A percentile compares a stretch with the other conserved stretches of the same genome.
These are phyloP conservation scores for Procambarus virginalis DNA, from an alignment of 1,140 invertebrate genomes.

Conservation along the genomic window DNA sequence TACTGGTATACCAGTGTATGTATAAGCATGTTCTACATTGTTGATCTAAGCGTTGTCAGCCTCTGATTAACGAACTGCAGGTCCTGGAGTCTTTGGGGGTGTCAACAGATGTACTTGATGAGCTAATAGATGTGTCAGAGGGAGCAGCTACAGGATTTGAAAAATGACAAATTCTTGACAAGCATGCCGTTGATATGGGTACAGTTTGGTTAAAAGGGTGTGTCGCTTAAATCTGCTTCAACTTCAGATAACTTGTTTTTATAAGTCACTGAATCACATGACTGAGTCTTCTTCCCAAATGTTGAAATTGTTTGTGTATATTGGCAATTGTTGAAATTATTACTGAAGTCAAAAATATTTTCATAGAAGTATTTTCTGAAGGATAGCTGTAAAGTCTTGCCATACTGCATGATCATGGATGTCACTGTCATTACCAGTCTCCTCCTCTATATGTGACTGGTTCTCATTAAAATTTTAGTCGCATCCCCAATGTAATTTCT, in stretches of 20 bases:
- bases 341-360: conserved; percentile 41
- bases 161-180: background rate
- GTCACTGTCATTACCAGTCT: background rate
- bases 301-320: background rate
- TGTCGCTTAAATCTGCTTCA: conserved; percentile 27
- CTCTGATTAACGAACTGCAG: conserved; percentile 39
- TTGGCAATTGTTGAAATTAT: conserved; percentile 19
- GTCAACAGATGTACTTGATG: conserved; percentile 8
- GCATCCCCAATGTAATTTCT: conserved; percentile 13
- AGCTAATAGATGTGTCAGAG: background rate
- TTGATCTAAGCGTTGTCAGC: conserved; percentile 6
- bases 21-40: background rate
- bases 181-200: background rate
- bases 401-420: conserved; percentile 13
- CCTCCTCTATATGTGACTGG: background rate
- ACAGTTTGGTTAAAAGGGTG: background rate
- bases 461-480: conserved; percentile 1
- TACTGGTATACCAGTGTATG: background rate
- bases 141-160: background rate
- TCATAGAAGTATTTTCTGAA: conserved; percentile 32
- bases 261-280: background rate
- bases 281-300: background rate
- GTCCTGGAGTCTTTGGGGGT: conserved; percentile 39
- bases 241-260: background rate
- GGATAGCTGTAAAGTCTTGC: conserved; percentile 46